phyloP scores from a whole-genome alignment of 1,140 invertebrate species.

The Zophobas morio region DNA sequence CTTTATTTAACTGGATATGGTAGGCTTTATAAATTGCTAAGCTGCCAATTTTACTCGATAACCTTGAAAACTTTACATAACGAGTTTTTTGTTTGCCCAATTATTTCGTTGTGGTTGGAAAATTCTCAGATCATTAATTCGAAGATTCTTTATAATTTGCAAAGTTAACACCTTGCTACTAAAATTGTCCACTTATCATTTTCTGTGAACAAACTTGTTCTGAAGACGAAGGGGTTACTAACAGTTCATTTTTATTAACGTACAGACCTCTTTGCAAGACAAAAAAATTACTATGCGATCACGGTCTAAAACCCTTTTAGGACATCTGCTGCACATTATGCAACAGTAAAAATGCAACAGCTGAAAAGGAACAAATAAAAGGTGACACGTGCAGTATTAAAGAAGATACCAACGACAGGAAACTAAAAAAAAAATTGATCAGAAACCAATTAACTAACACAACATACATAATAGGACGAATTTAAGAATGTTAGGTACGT shows the following conservation, averaged over 20 bases:
- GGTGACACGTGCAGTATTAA: no score
- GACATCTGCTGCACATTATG: no score
- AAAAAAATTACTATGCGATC: no score
- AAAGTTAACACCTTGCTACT: not conserved
- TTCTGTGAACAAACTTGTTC: no score
- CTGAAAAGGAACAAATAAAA: no score
- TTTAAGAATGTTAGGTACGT: conserved; percentile 7
- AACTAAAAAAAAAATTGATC: not conserved
- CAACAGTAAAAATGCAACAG: no score
- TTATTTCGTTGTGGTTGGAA: conserved; percentile 23
- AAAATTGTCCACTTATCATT: no score
- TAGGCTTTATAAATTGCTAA: conserved; percentile 45
- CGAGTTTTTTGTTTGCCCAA: conserved; percentile 16
- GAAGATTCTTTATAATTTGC: conserved; percentile 4
- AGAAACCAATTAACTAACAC: not conserved
- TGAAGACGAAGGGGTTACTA: no score
- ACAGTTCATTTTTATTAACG: no score
- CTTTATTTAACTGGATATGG: conserved; percentile 42
- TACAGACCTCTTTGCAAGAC: no score
- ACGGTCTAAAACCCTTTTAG: no score
- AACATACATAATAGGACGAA: conserved; percentile 6
- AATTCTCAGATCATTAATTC: conserved; percentile 34
- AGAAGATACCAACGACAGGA: no score
- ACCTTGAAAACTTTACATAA: conserved; percentile 28
- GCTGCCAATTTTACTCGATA: conserved; percentile 3